Conservation (phyloP, 2,888 invertebrate species). For the Agrochola lychnidis region DNA sequence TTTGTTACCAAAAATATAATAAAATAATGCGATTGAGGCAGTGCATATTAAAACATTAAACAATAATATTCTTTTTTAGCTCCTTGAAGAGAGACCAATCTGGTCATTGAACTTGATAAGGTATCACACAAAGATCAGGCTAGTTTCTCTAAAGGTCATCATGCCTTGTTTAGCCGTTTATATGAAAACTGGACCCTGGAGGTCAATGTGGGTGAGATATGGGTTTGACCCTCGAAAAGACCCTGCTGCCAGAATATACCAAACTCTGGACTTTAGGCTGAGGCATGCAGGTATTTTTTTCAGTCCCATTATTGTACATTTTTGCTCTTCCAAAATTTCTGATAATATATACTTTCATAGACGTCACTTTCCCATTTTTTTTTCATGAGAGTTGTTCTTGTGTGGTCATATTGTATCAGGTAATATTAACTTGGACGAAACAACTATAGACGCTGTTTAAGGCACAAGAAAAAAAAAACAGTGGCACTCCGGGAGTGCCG, state of each 20-base stretch:
- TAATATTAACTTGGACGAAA: not conserved
- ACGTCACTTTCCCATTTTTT: not conserved
- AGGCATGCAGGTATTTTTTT: slow-evolving; percentile 90
- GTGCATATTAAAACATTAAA: not conserved
- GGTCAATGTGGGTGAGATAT: slow-evolving; percentile 96
- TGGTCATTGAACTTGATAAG: slow-evolving; percentile 96
- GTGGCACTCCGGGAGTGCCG: too few relatives aligned
- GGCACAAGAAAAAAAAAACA: not conserved
- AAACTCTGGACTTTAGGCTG: slow-evolving; percentile 96
- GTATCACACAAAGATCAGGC: slow-evolving; percentile 91
- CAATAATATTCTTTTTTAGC: slow-evolving; percentile 80
- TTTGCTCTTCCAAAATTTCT: not conserved
- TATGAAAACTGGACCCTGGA: slow-evolving; percentile 97
- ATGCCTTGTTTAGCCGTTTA: slow-evolving; percentile 96
- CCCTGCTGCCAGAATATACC: slow-evolving; percentile 94
- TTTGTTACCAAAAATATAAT: not conserved
- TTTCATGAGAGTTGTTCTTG: too few relatives aligned
- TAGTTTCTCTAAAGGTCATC: slow-evolving; percentile 93
- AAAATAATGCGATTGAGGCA: not conserved
- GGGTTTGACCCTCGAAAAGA: slow-evolving; percentile 98
- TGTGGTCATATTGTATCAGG: not conserved
- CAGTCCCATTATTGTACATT: slow-evolving; percentile 48
- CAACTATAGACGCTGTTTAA: not conserved
- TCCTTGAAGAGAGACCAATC: slow-evolving; percentile 96
- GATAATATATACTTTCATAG: too few relatives aligned